Evolutionary conservation across 2,888 invertebrate species (phyloP), one percentile per base, ranked within the genome.

Genomic region (Limenitis camilla): DNA sequence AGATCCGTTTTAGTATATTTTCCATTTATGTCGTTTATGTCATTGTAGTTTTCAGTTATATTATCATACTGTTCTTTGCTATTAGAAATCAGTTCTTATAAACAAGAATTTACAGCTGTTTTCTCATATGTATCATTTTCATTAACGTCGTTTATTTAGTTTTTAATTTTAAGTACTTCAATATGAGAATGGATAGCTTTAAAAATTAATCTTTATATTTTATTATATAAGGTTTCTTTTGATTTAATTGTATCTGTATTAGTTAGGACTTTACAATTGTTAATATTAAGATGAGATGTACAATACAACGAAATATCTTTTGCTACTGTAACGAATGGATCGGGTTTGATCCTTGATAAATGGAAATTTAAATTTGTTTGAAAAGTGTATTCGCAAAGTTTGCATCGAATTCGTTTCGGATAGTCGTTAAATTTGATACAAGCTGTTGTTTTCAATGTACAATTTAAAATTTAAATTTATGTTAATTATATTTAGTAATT

Each of bases 311-410:
- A 73, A 69, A 76, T 77, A 75, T 76, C 75, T 77, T 78, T 77
- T 71, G 78, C 68, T 65, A 66, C 75, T 69, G 78, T 65, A 71
- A 65, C 76, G 69, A 79, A 81, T 68, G 63, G 59, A 76, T 76
- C 78, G 69, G 69, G 78, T 81, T 78, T 76, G 71, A 73, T 76
- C 66, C 71, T 66, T 74, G 76, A 78, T 76, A 76, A 78, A 81
- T 78, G 72, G 66, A 73, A 74, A 77, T 80, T 77, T 74, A 72
- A 77, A 79, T 76, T 76, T 75, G 75, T 72, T 74, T 68, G 64
- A 45, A 66, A 68, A 69, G 64, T 69, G 69, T 75, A 61, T 67
- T 63, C 63, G 70, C 66, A 72, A 67, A 68, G 66, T 74, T 66
- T 59, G 59, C 61, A 65, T 64, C 52, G 48, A 55, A 74, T 75